Conservation (phyloP, 2,797 vertebrate genomes). For the Erpetoichthys calabaricus region DNA sequence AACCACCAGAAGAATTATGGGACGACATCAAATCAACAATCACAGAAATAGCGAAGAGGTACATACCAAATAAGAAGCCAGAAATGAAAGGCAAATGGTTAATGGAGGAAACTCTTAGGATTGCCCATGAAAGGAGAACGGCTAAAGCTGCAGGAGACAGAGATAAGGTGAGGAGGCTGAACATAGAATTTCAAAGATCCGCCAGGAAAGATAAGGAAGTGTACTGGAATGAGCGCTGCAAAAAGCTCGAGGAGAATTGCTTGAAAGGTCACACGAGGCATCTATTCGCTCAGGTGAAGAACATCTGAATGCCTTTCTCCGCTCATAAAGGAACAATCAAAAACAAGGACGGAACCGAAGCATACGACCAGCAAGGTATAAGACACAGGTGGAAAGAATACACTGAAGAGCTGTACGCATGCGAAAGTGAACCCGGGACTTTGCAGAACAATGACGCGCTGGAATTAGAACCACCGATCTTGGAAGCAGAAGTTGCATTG, state of each 20-base stretch:
- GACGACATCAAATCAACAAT: neutral
- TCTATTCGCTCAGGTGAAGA: neutral
- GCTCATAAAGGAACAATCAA: neutral
- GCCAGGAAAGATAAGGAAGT: constrained; percentile 2
- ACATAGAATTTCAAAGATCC: neutral
- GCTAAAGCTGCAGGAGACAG: neutral
- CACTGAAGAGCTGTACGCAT: neutral
- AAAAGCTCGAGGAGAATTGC: neutral
- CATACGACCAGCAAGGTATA: neutral
- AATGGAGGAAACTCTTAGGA: neutral
- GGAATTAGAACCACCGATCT: neutral
- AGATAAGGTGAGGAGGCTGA: neutral
- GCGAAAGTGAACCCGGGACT: neutral
- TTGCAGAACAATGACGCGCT: neutral
- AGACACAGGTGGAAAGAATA: neutral
- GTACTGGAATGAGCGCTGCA: neutral
- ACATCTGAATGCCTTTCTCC: neutral
- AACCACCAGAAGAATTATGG: neutral
- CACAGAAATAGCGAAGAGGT: neutral
- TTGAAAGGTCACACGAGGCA: neutral
- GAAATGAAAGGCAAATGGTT: neutral
- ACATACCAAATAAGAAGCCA: neutral
- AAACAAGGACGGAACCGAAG: neutral
- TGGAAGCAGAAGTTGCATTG: neutral
- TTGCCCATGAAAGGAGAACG: neutral